Percentiles rank a stretch among this genome's conserved stretches.
Evolutionary conservation across 2,888 invertebrate species (phyloP).

Genomic region (Drosophila anomelani): DNA sequence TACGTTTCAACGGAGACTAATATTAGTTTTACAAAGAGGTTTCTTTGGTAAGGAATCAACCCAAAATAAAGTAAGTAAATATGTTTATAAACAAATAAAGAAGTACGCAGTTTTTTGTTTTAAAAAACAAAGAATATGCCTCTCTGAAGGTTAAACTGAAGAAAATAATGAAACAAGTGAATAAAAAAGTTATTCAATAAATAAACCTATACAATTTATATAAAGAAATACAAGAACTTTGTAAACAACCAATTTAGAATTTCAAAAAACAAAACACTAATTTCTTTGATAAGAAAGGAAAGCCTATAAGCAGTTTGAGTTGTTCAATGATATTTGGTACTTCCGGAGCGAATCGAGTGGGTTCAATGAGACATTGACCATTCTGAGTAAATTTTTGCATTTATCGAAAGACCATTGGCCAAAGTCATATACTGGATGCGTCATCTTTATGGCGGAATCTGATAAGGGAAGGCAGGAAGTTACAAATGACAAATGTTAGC

Average conservation of each 20-base stretch:
- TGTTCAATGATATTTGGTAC: background rate
- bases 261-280: background rate
- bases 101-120: background rate
- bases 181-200: background rate
- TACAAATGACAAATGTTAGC: background rate
- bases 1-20: background rate
- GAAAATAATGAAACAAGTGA: background rate
- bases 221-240: too few relatives aligned
- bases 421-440: conserved; percentile 4
- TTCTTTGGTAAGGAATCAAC: background rate
- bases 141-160: background rate
- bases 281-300: background rate
- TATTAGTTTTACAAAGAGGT: conserved; percentile 7
- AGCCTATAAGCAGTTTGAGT: background rate
- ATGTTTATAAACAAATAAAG: background rate
- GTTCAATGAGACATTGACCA: conserved; percentile 16
- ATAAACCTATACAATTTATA: too few relatives aligned
- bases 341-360: conserved; percentile 4
- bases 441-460: background rate
- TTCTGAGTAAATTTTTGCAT: background rate
- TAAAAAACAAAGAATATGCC: background rate
- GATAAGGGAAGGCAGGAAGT: background rate
- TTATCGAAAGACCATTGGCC: conserved; percentile 9
- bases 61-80: background rate
- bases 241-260: background rate